Conservation (phyloP, 2,888 invertebrate genomes). For the Smittia sp. region DNA sequence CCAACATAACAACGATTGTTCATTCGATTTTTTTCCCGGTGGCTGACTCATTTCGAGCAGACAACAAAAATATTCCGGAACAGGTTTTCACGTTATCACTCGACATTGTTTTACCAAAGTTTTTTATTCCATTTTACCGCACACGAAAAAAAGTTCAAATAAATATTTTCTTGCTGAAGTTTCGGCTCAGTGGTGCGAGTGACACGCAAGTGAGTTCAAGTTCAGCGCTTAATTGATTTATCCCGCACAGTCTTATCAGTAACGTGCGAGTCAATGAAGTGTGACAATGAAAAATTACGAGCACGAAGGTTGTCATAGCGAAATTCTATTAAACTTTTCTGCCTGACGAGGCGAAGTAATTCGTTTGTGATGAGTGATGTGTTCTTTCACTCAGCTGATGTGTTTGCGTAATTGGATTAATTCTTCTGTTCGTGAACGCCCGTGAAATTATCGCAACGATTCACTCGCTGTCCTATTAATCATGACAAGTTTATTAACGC, state of each 20-base stretch:
- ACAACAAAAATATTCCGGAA: neutral
- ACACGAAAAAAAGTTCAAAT: too few relatives aligned
- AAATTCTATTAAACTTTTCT: neutral
- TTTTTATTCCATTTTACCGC: too few relatives aligned
- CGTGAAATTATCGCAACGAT: too few relatives aligned
- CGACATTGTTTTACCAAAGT: neutral
- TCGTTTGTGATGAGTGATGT: neutral
- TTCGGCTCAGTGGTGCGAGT: too few relatives aligned
- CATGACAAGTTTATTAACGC: too few relatives aligned
- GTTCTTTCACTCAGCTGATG: neutral
- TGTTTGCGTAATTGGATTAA: neutral
- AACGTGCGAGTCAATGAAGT: neutral
- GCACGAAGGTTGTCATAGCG: neutral
- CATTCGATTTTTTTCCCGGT: too few relatives aligned
- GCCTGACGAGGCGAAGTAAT: neutral
- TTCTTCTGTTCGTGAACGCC: neutral
- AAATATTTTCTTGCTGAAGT: too few relatives aligned
- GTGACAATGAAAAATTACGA: neutral
- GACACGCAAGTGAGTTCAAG: too few relatives aligned
- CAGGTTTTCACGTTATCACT: slow-evolving; percentile 26
- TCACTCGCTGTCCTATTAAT: too few relatives aligned
- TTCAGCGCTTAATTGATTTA: too few relatives aligned
- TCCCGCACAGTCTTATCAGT: neutral
- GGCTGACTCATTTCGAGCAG: too few relatives aligned
- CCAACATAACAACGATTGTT: too few relatives aligned